Evolutionary conservation across 2,888 invertebrate genomes (phyloP), one percentile per base, ranked within the genome.

Genomic region (Abrostola tripartita): DNA sequence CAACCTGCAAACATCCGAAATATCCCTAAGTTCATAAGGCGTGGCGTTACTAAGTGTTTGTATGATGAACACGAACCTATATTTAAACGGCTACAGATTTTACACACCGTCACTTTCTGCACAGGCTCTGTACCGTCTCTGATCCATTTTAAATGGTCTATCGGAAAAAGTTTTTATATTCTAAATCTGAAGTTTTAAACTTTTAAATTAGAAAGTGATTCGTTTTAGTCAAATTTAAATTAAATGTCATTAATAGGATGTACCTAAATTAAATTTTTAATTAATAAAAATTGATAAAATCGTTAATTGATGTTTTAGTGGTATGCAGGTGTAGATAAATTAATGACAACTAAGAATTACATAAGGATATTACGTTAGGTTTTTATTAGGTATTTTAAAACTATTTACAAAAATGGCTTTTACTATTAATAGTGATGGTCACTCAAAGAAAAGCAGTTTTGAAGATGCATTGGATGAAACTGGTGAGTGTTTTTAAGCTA

Each of bases 401-500:
- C 6, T 6, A 8, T n/a, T 35, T n/a, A 6, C 0, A 44, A 70
- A 61, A 62, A 76, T 76, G 76, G 61, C 52, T 8, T 60, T 62
- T 11, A 47, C 49, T 7, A 36, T 65, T 24, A n/a, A n/a, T n/a
- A 10, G 59, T 50, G 75, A 64, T 8, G 41, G 41, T 12, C 38
- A 42, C 9, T 38, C 53, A 4, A 78, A 74, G 50, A 74, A 59
- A 60, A 61, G 37, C 7, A 59, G 53, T 9, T 76, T 68, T 40
- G 76, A 76, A 63, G 65, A 71, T 12, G 78, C 76, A 36, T 59
- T 76, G 51, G 59, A 78, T 35, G 52, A 71, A 5, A 71, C 74
- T 24, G 76, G 76, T 76, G 24, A 57, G 77, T 62, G 1, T 0
- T 5, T 50, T 42, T 24, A 24, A 2, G 24, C 24, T 24, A 24